These are phyloP conservation scores for Catharus ustulatus DNA, from an alignment of 2,797 vertebrate species.

Conservation along the genomic window DNA sequence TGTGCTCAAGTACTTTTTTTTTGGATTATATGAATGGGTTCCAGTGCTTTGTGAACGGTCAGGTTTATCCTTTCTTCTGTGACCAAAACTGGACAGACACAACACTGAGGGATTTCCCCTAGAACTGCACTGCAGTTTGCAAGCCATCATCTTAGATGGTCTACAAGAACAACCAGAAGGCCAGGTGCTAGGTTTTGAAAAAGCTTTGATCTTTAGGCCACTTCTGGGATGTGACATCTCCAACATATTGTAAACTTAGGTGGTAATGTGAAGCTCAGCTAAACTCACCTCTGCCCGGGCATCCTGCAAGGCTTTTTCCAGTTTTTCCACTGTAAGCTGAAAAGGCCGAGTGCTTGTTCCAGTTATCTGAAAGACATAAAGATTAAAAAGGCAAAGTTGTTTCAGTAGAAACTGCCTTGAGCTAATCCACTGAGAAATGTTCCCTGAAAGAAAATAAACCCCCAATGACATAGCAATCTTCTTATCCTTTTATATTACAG, in stretches of 20 bases:
- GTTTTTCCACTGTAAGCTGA: slow-evolving; percentile 89
- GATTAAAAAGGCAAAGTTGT: neutral
- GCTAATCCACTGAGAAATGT: neutral
- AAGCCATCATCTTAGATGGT: neutral
- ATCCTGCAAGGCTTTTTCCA: slow-evolving; percentile 84
- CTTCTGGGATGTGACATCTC: neutral
- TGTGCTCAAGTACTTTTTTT: neutral
- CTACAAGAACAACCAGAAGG: neutral
- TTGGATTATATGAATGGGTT: neutral
- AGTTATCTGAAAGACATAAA: slow-evolving; percentile 75
- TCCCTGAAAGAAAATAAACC: neutral
- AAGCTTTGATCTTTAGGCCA: neutral
- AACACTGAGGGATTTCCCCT: neutral
- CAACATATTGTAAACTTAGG: neutral
- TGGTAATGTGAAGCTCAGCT: neutral
- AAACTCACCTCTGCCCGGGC: slow-evolving; percentile 84
- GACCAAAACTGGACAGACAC: neutral
- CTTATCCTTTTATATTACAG: neutral
- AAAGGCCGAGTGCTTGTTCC: slow-evolving; percentile 83
- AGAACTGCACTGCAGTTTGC: neutral
- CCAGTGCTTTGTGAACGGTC: neutral
- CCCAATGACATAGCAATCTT: neutral
- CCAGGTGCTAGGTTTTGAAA: neutral
- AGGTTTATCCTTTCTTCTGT: neutral
- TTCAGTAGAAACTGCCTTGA: neutral